Percentiles rank a stretch among this genome's conserved stretches.
Evolutionary conservation across 2,113 vertebrate genomes (phyloP).

Genomic region (Dromas ardeola): DNA sequence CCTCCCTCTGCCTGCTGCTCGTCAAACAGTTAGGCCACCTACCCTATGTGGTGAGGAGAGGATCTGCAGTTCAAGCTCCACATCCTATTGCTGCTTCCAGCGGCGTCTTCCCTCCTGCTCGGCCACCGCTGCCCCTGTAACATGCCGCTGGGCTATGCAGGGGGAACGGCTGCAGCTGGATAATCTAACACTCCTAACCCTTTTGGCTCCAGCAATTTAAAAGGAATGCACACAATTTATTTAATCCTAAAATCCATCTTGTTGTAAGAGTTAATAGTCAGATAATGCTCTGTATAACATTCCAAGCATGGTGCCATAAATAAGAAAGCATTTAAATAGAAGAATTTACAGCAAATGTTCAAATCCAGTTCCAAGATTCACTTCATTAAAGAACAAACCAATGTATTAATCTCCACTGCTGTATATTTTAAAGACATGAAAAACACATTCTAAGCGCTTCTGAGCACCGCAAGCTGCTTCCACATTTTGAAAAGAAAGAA

Average conservation of each 20-base stretch:
- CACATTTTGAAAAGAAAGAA: not conserved
- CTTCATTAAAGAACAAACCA: not conserved
- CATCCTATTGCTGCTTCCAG: not conserved
- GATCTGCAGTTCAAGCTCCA: not conserved
- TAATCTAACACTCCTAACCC: not conserved
- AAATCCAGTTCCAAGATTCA: not conserved
- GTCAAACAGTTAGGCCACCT: not conserved
- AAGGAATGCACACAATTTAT: constrained; percentile 8
- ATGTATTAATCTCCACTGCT: not conserved
- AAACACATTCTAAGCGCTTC: not conserved
- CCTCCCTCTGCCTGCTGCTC: not conserved
- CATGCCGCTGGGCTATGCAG: not conserved
- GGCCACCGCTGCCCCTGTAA: not conserved
- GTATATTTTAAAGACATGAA: not conserved
- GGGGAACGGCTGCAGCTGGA: not conserved
- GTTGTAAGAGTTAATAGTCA: not conserved
- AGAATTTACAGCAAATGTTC: not conserved
- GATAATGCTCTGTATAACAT: not conserved
- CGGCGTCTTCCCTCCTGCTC: not conserved
- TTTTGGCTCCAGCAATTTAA: not conserved
- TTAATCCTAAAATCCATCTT: constrained; percentile 28
- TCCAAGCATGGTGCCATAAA: not conserved
- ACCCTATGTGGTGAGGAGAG: not conserved
- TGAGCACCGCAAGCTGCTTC: not conserved
- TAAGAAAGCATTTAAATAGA: constrained; percentile 31